phyloP scores from a whole-genome alignment of 2,888 invertebrate genomes.

The Euphydryas editha region DNA sequence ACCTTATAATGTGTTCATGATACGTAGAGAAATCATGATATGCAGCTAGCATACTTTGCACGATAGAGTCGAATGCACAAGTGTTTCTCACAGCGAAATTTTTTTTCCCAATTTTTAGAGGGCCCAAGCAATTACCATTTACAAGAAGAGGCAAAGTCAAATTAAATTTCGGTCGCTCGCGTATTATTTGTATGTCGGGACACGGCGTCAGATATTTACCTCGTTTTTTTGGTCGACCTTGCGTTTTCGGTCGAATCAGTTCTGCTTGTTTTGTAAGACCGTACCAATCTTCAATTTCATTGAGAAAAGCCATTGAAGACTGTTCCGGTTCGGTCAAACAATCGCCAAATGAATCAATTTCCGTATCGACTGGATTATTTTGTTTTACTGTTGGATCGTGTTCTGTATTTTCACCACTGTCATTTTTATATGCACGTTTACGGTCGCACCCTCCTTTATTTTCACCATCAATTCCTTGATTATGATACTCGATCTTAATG shows the following conservation, averaged over 20 bases:
- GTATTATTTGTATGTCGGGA: neutral
- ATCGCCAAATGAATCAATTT: neutral
- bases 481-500: too few species aligned
- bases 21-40: constrained; percentile 10
- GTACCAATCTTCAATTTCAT: neutral
- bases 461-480: too few species aligned
- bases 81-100: neutral
- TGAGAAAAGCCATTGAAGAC: neutral
- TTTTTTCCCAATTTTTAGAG: constrained; percentile 7
- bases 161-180: neutral
- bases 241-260: neutral
- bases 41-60: constrained; percentile 4
- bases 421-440: neutral
- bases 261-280: neutral
- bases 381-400: neutral
- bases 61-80: constrained; percentile 4
- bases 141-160: neutral
- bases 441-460: too few species aligned
- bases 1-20: neutral
- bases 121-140: constrained; percentile 5
- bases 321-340: neutral
- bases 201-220: neutral
- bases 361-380: neutral
- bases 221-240: neutral
- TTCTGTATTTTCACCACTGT: neutral